Base-by-base conservation (phyloP, 2,888 invertebrate species). In the Mycalesis mineus region DNA sequence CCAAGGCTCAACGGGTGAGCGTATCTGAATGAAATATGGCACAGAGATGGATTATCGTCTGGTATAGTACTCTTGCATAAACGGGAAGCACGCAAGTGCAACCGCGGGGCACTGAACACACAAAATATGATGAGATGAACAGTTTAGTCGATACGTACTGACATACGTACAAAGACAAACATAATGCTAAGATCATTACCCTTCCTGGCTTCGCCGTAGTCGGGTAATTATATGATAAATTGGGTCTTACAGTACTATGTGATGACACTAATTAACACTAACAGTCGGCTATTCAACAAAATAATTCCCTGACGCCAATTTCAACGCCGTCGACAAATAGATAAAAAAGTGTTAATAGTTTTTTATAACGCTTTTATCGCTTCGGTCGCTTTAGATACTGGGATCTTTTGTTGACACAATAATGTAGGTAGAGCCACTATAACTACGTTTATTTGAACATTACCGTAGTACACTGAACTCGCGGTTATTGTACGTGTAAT, bases 381-480 rank as follows among this genome's bases (percentile, higher is more conserved):
- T 33, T 42, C 11, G 29, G 31, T 13, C 39, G 45, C 45, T 57
- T 57, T 39, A 40, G 57, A 52, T 57, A 57, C 39, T 31, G 57
- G 31, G 45, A 56, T 45, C 45, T 51, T 56, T 51, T 40, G 45
- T 57, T 51, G 50, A 56, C 50, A 56, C 37, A 47, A 28, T 47
- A 47, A 33, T 31, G 15, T 47, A 33, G 31, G 15, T 47, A 52
- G 8, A 17, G 45, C 51, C 45, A 51, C 47, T 51, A 40, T 31
- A 57, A 57, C 22, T 31, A 45, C 50, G 50, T 13, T 42, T 47
- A 49, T 60, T 58, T 40, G 31, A 58, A 57, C 58, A 61, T 61
- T 55, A 61, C 51, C 45, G 5, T 22, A 22, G 60, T n/a, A 7
- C 60, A 54, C 22, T 60, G 60, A 57, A 60, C 60, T 44, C 22